Base-by-base conservation (phyloP, 2,113 vertebrate genomes). In the Condylura cristata region DNA sequence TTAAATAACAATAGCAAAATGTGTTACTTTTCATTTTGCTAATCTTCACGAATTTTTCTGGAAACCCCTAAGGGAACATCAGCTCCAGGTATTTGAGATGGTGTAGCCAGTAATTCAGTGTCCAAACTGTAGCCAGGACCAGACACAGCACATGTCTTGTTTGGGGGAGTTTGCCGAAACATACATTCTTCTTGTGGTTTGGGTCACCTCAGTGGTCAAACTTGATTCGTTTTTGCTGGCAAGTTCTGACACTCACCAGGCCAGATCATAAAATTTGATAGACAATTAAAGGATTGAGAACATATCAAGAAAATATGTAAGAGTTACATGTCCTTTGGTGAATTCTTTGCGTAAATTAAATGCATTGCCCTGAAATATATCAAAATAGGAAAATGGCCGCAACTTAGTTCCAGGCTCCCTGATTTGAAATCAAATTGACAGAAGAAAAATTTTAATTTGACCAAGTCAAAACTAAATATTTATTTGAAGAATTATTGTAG, bases 1-100 rank as follows among this genome's bases (percentile, higher is more conserved):
- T 34, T 94, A 97, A 98, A 91, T 66, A 63, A 97, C 96, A 98
- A 93, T 26, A 98, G 97, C 18, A 71, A 81, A 98, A 97, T 92
- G 89, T 72, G 96, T 97, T 97, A 97, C 92, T 97, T 80, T 98
- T 97, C 96, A 82, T 97, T 93, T 86, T 97, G 88, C 97, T 97
- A 96, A 98, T 97, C 61, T 94, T 98, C 92, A 86, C 96, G 90
- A 51, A 90, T 58, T 92, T 74, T 89, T 91, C 61, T 97, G 95
- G 70, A 98, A 95, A 32, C 86, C 97, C 93, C 93, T 39, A 76
- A 94, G 86, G 96, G 78, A 96, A 51, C 94, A 48, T 96, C 90
- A 97, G 86, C 48, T n/a, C 86, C 89, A 92, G 61, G 68, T 96
- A 96, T 88, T 75, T 96, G 93, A 17, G 16, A 56, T 30, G 8